Percentiles rank a stretch among this genome's conserved stretches.
Conservation (phyloP, 2,113 vertebrate genomes). For the Sander lucioperca region DNA sequence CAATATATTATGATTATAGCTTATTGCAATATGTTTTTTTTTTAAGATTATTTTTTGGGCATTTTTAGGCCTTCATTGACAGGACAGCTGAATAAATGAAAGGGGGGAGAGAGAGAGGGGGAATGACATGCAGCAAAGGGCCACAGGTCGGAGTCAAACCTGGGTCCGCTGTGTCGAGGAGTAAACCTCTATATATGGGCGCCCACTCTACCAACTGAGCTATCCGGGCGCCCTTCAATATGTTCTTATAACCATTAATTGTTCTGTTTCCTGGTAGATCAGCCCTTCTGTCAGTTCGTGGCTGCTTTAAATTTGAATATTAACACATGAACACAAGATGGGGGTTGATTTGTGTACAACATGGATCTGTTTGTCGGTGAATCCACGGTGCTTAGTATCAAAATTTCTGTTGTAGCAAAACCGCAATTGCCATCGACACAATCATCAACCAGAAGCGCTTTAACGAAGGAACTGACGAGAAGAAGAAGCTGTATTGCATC, state of each 20-base stretch:
- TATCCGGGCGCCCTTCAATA: too few species aligned
- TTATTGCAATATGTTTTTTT: not conserved
- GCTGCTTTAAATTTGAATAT: not conserved
- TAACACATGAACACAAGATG: too few species aligned
- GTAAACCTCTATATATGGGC: too few species aligned
- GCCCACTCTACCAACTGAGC: too few species aligned
- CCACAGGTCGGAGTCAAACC: too few species aligned
- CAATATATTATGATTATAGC: not conserved
- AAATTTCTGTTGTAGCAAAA: conserved; percentile 88
- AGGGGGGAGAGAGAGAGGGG: too few species aligned
- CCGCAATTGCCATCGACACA: conserved; percentile 96
- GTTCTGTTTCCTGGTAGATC: not conserved
- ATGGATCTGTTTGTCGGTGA: not conserved
- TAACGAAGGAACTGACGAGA: conserved; percentile 96
- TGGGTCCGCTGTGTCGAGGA: too few species aligned
- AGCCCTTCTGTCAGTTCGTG: not conserved
- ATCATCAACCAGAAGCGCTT: conserved; percentile 99
- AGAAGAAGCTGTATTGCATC: conserved; percentile 98
- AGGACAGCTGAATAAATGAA: too few species aligned
- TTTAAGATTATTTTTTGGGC: too few species aligned
- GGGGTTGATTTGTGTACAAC: not conserved
- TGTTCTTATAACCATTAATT: not conserved
- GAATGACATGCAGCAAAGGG: too few species aligned
- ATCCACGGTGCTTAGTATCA: not conserved
- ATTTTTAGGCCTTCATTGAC: too few species aligned